Conservation (phyloP, 2,888 invertebrate species). For the Lasioglossum malachurum region DNA sequence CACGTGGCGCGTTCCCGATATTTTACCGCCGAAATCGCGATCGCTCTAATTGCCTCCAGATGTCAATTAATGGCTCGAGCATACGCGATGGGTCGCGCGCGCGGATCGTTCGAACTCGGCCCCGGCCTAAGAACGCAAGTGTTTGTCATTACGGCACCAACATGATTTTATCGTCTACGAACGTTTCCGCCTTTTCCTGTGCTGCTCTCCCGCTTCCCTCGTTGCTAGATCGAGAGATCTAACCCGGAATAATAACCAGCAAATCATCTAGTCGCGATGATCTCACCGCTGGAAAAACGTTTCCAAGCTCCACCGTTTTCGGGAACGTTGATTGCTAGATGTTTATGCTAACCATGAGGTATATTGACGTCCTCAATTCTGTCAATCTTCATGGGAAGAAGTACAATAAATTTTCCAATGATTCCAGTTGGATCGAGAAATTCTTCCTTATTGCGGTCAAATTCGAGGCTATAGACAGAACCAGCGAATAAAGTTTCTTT, state of each 20-base stretch:
- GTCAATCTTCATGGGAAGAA: too few species aligned
- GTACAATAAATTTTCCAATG: too few species aligned
- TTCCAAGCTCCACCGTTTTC: neutral
- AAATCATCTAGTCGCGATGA: neutral
- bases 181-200: constrained; percentile 36
- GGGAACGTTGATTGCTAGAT: neutral
- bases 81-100: constrained; percentile 79
- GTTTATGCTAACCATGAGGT: too few species aligned
- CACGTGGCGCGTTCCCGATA: constrained; percentile 60
- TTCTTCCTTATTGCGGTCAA: neutral
- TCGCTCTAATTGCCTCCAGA: constrained; percentile 82
- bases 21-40: constrained; percentile 79
- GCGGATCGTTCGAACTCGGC: constrained; percentile 63
- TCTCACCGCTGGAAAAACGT: neutral
- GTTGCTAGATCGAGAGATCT: neutral
- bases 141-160: constrained; percentile 81
- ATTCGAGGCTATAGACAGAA: neutral
- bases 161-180: constrained; percentile 71
- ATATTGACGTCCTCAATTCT: too few species aligned
- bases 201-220: neutral
- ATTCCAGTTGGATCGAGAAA: neutral
- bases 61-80: constrained; percentile 83
- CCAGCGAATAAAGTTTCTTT: neutral
- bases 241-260: constrained; percentile 3
- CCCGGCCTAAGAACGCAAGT: constrained; percentile 75